Evolutionary conservation across 2,888 invertebrate genomes (phyloP).

Genomic region (Oasisia sp.): DNA sequence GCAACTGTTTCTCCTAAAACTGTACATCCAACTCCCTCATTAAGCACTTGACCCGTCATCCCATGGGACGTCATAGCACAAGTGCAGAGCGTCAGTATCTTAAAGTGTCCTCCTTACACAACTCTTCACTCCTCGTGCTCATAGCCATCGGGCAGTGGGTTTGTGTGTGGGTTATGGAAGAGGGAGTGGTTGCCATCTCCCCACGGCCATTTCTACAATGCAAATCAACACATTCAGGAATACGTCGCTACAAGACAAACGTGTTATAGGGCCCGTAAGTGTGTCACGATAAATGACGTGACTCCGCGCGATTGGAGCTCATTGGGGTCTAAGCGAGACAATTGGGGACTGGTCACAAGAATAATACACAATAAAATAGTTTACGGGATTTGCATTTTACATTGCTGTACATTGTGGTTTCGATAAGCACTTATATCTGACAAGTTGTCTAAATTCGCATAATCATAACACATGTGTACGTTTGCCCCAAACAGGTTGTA

Average conservation of each 20-base stretch:
- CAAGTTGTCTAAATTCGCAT: too few species aligned
- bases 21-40: not conserved
- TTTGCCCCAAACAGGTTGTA: too few species aligned
- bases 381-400: too few species aligned
- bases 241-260: not conserved
- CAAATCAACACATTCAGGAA: not conserved
- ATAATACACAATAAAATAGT: too few species aligned
- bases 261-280: too few species aligned
- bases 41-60: not conserved
- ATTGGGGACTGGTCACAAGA: too few species aligned
- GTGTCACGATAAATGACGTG: too few species aligned
- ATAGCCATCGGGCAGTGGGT: constrained; percentile 84
- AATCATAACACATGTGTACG: too few species aligned
- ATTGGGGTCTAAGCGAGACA: too few species aligned
- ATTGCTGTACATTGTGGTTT: too few species aligned
- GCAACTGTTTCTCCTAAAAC: not conserved
- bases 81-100: not conserved
- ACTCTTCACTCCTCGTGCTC: constrained; percentile 67
- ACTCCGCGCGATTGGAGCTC: too few species aligned
- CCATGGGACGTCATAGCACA: not conserved
- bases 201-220: constrained; percentile 84
- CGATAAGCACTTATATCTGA: too few species aligned
- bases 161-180: constrained; percentile 86
- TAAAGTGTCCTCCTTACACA: not conserved
- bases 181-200: constrained; percentile 88